Conservation (phyloP, 2,888 invertebrate genomes). For the Ephialtes manifestator region DNA sequence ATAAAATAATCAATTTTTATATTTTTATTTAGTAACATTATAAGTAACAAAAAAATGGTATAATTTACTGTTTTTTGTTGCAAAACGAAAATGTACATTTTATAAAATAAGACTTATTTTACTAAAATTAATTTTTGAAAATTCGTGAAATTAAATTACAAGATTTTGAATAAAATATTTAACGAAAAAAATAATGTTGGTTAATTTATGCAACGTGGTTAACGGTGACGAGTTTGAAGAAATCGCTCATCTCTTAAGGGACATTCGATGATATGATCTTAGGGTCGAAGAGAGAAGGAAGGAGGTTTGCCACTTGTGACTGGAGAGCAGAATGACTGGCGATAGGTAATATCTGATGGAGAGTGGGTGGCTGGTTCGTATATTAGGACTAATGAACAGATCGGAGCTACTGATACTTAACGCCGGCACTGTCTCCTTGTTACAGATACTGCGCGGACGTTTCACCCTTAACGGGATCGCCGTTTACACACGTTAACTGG, state of each 20-base stretch:
- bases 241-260: slow-evolving; percentile 56
- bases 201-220: slow-evolving; percentile 46
- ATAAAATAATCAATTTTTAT: too few species aligned
- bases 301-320: slow-evolving; percentile 50
- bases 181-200: neutral
- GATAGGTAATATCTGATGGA: slow-evolving; percentile 76
- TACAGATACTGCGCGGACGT: slow-evolving; percentile 63
- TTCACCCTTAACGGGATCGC: slow-evolving; percentile 43
- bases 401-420: slow-evolving; percentile 77
- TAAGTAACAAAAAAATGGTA: too few species aligned
- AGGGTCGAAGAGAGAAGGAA: neutral
- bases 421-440: slow-evolving; percentile 70
- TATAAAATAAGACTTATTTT: too few species aligned
- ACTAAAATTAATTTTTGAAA: too few species aligned
- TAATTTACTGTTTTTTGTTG: too few species aligned
- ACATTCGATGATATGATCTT: slow-evolving; percentile 40
- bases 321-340: slow-evolving; percentile 59
- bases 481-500: slow-evolving; percentile 48
- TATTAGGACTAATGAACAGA: slow-evolving; percentile 84
- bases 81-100: too few species aligned
- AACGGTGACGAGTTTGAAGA: slow-evolving; percentile 52
- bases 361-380: slow-evolving; percentile 79
- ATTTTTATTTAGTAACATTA: too few species aligned
- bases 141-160: too few species aligned
- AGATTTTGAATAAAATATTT: too few species aligned